Percentiles rank a stretch among this genome's conserved stretches.
phyloP scores from a whole-genome alignment of 2,113 vertebrate genomes.

The Atrichornis clamosus region DNA sequence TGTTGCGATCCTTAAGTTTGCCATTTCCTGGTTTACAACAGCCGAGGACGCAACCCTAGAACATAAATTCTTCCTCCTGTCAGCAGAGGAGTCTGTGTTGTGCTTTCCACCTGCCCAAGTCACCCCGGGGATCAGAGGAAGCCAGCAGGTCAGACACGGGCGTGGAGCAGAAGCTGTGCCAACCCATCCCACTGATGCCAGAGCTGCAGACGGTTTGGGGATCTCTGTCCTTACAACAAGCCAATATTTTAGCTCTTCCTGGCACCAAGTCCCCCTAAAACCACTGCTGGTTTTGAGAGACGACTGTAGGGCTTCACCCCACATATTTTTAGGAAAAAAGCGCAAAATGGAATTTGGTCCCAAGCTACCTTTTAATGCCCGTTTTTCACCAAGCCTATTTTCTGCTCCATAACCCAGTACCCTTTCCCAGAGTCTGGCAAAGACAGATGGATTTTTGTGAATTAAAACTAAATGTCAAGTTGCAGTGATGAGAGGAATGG shows the following conservation, averaged over 20 bases:
- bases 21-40: not conserved
- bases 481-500: not conserved
- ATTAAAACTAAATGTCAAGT: not conserved
- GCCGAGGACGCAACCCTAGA: accelerated
- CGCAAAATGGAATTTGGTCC: not conserved
- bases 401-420: not conserved
- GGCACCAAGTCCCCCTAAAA: not conserved
- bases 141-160: not conserved
- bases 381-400: not conserved
- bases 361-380: not conserved
- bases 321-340: not conserved
- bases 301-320: not conserved
- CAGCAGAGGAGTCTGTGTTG: not conserved
- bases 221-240: not conserved
- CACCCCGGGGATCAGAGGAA: not conserved
- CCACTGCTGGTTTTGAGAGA: not conserved
- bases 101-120: not conserved
- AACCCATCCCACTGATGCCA: accelerated
- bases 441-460: not conserved
- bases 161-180: not conserved
- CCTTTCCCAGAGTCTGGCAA: not conserved
- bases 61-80: not conserved
- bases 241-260: not conserved
- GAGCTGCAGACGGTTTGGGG: accelerated
- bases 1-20: accelerated